A percentile compares a stretch with the other conserved stretches of the same genome.
Conservation (phyloP, 1,140 invertebrate species). For the Calephelis nemesis region DNA sequence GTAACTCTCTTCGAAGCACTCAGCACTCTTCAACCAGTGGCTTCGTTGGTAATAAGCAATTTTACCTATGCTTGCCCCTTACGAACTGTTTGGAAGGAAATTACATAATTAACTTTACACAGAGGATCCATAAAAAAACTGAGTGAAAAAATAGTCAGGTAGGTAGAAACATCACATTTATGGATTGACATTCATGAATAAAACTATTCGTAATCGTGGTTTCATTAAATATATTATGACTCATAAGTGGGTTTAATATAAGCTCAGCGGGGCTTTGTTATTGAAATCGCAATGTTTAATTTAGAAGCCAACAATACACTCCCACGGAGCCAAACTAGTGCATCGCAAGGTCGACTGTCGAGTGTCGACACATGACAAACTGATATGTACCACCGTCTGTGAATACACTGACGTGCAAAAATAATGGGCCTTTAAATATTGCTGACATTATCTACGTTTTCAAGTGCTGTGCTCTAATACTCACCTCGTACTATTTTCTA, state of each 20-base stretch:
- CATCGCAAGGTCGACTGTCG: slow-evolving; percentile 1
- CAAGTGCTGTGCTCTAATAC: too few relatives aligned
- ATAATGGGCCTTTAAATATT: too few relatives aligned
- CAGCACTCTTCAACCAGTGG: too few relatives aligned
- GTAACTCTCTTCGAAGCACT: too few relatives aligned
- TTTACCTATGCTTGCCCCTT: too few relatives aligned
- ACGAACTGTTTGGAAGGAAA: too few relatives aligned
- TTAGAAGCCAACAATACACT: slow-evolving; percentile 7
- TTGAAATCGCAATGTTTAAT: slow-evolving; percentile 8
- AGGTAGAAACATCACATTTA: neutral
- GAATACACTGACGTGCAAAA: neutral
- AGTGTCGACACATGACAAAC: neutral
- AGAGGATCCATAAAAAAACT: neutral
- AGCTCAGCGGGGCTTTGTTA: neutral
- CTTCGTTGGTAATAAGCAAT: too few relatives aligned
- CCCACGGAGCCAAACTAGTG: slow-evolving; percentile 16
- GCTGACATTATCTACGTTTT: too few relatives aligned
- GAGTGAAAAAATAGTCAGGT: neutral
- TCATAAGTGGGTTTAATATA: slow-evolving; percentile 2
- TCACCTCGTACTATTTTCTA: too few relatives aligned
- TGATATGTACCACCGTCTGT: neutral
- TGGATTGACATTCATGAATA: neutral
- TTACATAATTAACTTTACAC: too few relatives aligned
- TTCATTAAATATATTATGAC: slow-evolving; percentile 1
- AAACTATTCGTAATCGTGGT: neutral